phyloP scores from a whole-genome alignment of 1,140 invertebrate species.

The Drosophila pruinosa region DNA sequence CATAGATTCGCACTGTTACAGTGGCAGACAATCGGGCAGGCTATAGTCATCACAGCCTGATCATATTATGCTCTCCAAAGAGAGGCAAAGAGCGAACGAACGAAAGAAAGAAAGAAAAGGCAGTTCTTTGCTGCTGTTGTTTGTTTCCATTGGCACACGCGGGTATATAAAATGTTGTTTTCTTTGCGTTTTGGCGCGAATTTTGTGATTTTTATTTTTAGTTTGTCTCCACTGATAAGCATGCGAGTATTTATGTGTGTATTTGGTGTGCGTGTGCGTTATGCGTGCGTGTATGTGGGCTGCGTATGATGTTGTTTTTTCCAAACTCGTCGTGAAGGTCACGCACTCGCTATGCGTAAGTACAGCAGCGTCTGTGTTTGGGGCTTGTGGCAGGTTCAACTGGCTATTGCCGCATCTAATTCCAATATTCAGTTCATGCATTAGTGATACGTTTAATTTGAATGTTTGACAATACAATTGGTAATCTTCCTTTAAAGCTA shows the following conservation, averaged over 20 bases:
- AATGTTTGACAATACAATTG: neutral
- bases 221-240: conserved; percentile 63
- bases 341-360: conserved; percentile 60
- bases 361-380: conserved; percentile 57
- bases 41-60: neutral
- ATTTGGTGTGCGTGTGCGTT: neutral
- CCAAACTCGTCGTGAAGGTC: conserved; percentile 73
- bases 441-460: neutral
- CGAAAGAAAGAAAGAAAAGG: neutral
- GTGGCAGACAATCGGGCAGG: conserved; percentile 36
- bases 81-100: conserved; percentile 8
- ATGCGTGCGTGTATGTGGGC: conserved; percentile 1
- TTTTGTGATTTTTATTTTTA: conserved; percentile 72
- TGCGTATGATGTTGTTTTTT: conserved; percentile 62
- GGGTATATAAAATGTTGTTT: conserved; percentile 29
- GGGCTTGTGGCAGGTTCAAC: conserved; percentile 19
- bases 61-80: neutral
- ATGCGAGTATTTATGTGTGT: conserved; percentile 9
- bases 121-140: conserved; percentile 8
- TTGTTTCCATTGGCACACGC: conserved; percentile 50
- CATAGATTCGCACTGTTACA: conserved; percentile 5
- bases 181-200: conserved; percentile 66
- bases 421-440: neutral
- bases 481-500: neutral
- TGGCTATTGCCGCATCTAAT: neutral